phyloP scores from a whole-genome alignment of 2,888 invertebrate genomes.

The Trachelus troglodyta region DNA sequence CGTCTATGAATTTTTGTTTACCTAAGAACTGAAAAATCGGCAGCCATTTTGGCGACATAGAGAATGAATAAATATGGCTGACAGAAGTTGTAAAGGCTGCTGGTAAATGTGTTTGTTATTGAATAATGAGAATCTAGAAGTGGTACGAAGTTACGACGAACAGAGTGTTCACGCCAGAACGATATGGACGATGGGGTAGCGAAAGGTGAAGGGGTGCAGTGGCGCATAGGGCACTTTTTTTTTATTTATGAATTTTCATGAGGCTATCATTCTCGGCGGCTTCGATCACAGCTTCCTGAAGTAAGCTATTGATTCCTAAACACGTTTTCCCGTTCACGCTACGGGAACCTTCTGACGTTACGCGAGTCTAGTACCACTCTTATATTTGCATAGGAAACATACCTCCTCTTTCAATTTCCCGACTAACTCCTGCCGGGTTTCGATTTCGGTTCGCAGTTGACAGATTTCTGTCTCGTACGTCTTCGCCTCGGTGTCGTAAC shows the following conservation, averaged over 20 bases:
- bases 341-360: constrained; percentile 37
- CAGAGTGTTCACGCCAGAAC: background rate
- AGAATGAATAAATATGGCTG: constrained; percentile 13
- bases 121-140: background rate
- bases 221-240: background rate
- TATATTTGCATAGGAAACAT: constrained; percentile 32
- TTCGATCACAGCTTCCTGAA: background rate
- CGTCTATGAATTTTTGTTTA: constrained; percentile 66
- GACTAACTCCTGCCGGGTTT: constrained; percentile 54
- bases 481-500: constrained; percentile 60
- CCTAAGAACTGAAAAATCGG: constrained; percentile 50
- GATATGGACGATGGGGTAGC: background rate
- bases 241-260: constrained; percentile 29
- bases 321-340: constrained; percentile 28
- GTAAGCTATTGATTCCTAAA: constrained; percentile 6
- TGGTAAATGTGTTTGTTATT: background rate
- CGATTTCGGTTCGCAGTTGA: constrained; percentile 59
- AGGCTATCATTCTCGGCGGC: background rate
- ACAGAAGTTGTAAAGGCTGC: background rate
- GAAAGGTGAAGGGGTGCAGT: background rate
- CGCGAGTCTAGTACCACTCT: constrained; percentile 26
- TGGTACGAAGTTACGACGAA: background rate
- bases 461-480: constrained; percentile 58
- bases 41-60: constrained; percentile 45
- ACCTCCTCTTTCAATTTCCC: constrained; percentile 58